Conservation (phyloP, 2,113 vertebrate species). For the Heloderma charlesbogerti region DNA sequence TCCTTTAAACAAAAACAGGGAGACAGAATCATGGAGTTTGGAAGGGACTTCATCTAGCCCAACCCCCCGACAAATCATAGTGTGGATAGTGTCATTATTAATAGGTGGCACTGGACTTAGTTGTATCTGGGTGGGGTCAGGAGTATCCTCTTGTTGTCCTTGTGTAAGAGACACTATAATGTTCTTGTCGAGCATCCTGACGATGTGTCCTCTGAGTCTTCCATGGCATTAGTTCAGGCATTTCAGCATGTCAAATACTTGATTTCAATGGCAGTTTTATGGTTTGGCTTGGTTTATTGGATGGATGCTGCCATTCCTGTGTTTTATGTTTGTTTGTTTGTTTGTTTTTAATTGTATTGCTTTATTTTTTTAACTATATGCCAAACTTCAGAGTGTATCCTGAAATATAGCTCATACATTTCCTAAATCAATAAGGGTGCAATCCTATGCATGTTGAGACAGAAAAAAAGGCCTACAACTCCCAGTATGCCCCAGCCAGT, state of each 20-base stretch:
- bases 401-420: background rate
- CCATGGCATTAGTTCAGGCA: background rate
- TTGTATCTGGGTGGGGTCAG: background rate
- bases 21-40: background rate
- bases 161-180: background rate
- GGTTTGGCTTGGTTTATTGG: background rate
- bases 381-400: background rate
- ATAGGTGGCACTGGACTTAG: background rate
- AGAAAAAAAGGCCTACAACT: too few species aligned
- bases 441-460: too few species aligned
- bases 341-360: background rate
- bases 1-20: background rate
- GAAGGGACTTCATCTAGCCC: background rate
- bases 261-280: background rate
- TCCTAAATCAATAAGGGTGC: background rate
- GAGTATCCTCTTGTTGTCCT: background rate
- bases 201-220: background rate
- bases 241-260: background rate
- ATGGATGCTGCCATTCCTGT: background rate
- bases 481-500: too few species aligned
- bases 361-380: conserved; percentile 3
- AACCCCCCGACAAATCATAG: background rate
- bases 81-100: background rate
- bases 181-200: background rate
- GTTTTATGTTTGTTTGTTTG: background rate